Base-by-base conservation (phyloP, 2,113 vertebrate species). In the Eleginops maclovinus region DNA sequence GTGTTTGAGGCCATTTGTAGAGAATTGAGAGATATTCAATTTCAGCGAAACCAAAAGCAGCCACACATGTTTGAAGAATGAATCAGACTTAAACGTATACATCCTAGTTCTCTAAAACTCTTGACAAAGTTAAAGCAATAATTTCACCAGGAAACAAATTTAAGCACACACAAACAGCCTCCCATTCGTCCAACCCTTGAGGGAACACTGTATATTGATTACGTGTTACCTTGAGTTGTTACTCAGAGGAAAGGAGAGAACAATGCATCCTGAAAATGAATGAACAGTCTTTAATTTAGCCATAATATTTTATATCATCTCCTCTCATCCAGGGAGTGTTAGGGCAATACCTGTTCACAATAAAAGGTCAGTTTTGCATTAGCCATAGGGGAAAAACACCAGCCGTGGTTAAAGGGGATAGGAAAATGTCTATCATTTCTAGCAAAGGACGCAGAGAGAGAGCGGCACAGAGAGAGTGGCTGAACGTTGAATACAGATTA, bases 401-500 rank as follows among this genome's bases (percentile, higher is more conserved):
- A 75, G 64, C 31, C 51, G 68, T 17, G 62, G 77, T 75, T 69
- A 67, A 36, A 78, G 67, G 55, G 50, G 36, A 28, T 54, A 15
- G 56, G 74, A 68, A 80, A 64, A 72, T 21, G 53, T 67, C 50
- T 74, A 64, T 84, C n/a, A 60, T 84, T 81, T 77, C 63, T 28
- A 46, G 72, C 46, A 53, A 67, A 51, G 74, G 83, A 72, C 75
- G 64, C 76, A 56, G 28, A 36, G 24, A 62, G 22, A 56, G 17
- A 21, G 58, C 12, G 6, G 14, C 5, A 46, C 14, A 26, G 59
- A 55, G 26, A n/a, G 69, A 26, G 40, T 43, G 49, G 70, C 46
- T 63, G 50, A 75, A 73, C 75, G 81, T 62, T 72, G 85, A 88
- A 91, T 86, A 79, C 68, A 88, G 82, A 89, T 86, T 51, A 84